Evolutionary conservation across 53 echinoderm and acorn worm genomes (phyloP), one percentile per base, ranked within the genome.

Genomic region (Paelopatides confundens): DNA sequence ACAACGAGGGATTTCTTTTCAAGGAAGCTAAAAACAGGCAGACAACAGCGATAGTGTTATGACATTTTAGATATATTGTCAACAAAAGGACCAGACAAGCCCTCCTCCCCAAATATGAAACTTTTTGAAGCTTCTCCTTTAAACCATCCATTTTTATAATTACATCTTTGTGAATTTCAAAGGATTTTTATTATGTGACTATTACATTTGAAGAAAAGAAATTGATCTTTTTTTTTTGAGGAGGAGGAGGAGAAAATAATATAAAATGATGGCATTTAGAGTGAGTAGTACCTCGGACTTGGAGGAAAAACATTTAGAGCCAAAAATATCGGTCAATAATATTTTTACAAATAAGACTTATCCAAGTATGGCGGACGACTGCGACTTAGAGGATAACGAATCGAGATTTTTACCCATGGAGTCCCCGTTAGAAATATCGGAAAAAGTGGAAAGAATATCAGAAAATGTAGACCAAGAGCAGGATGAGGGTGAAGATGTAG

Each of bases 191-290:
- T 43, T 1, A 43, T 43, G 43, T n/a, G n/a, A 64, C 4, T 64
- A 3, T n/a, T n/a, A n/a, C n/a, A n/a, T n/a, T n/a, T n/a, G n/a
- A n/a, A n/a, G n/a, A n/a, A n/a, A n/a, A n/a, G n/a, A n/a, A n/a
- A n/a, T n/a, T n/a, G n/a, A n/a, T n/a, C n/a, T n/a, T n/a, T n/a
- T n/a, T n/a, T 30, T 15, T 11, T 68, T 33, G 17, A 6, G 28
- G n/a, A n/a, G n/a, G n/a, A n/a, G n/a, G n/a, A n/a, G n/a, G n/a
- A n/a, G n/a, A n/a, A n/a, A n/a, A n/a, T n/a, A n/a, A n/a, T n/a
- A n/a, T n/a, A n/a, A n/a, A 63, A 0, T 26, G 23, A 74, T 74
- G 74, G 74, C 74, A 5, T 74, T 74, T 74, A 74, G 39, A 74
- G 74, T 74, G 0, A 46, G 40, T 13, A 74, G 27, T 46, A 11